Evolutionary conservation across 2,113 vertebrate species (phyloP), one percentile per base, ranked within the genome.

Genomic region (Lonchura striata): DNA sequence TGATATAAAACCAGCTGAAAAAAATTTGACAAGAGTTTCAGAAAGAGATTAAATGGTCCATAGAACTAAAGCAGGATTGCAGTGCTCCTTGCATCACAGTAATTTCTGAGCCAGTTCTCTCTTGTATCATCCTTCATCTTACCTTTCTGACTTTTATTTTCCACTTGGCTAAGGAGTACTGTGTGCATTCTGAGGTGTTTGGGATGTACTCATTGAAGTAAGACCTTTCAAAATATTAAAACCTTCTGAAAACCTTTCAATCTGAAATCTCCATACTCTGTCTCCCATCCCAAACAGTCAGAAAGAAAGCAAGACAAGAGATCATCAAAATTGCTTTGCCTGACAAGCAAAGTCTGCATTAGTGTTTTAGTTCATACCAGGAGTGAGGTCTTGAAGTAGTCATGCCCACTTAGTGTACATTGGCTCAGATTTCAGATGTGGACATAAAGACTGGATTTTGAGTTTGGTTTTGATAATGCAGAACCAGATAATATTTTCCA

Each of bases 11-110:
- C 42, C 16, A 64, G 28, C 3, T 3, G 4, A 76, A 87, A 82
- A 93, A 35, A 46, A 85, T 95, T 87, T 96, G 47, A 84, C 91
- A 88, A 47, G 57, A 72, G 47, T 64, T 41, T 76, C 70, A 69
- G 35, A 56, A 31, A 70, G 16, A 79, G 27, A 86, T 81, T 75
- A 81, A 91, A 75, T 50, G 13, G 7, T 60, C 44, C 53, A 76
- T 64, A 82, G 47, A 72, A 35, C 46, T 76, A 37, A 27, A 78
- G 35, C 7, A 52, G 42, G 87, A 89, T n/a, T 60, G 21, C 27
- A 39, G 12, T 30, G 15, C 21, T 75, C 10, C 54, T 82, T 76
- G 15, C 16, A 68, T 57, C 28, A 49, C 22, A 76, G 61, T 47
- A 50, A 69, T 83, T 79, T 70, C 44, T 76, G 53, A 77, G 13